phyloP scores from a whole-genome alignment of 2,797 vertebrate species.

The Borostomias antarcticus region DNA sequence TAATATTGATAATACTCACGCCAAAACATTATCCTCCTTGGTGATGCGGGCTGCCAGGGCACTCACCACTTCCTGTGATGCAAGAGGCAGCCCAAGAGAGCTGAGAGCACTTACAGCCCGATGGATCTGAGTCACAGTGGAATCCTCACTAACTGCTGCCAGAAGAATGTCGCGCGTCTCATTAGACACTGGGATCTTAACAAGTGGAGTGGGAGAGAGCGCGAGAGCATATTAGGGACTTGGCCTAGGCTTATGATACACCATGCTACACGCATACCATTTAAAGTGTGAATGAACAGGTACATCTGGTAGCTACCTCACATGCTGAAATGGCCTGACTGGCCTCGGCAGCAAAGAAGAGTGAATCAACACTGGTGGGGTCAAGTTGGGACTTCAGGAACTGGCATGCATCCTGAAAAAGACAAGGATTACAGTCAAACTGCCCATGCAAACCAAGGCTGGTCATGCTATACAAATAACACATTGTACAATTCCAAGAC shows the following conservation, averaged over 20 bases:
- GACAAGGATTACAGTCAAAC: neutral
- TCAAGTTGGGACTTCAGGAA: conserved; percentile 91
- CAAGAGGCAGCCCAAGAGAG: conserved; percentile 88
- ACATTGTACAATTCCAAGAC: no score
- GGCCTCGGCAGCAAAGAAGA: conserved; percentile 92
- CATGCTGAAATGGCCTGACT: conserved; percentile 88
- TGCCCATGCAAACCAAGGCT: neutral
- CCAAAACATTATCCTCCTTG: conserved; percentile 93
- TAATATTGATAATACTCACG: conserved; percentile 77
- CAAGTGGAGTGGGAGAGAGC: neutral
- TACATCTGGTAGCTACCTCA: conserved; percentile 77
- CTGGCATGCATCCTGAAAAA: conserved; percentile 82
- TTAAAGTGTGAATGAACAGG: neutral
- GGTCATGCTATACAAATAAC: no score
- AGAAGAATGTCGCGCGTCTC: conserved; percentile 94
- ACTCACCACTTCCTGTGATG: conserved; percentile 90
- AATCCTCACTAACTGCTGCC: conserved; percentile 93
- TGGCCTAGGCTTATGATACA: no score
- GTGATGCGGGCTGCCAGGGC: conserved; percentile 89
- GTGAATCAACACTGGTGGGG: conserved; percentile 84
- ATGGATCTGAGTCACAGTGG: conserved; percentile 89
- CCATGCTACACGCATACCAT: neutral
- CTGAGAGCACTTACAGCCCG: conserved; percentile 89
- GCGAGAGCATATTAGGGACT: neutral
- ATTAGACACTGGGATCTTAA: conserved; percentile 90